A percentile compares a stretch with the other conserved stretches of the same genome.
Evolutionary conservation across 2,113 vertebrate species (phyloP).

Genomic region (Trogon surrucura): DNA sequence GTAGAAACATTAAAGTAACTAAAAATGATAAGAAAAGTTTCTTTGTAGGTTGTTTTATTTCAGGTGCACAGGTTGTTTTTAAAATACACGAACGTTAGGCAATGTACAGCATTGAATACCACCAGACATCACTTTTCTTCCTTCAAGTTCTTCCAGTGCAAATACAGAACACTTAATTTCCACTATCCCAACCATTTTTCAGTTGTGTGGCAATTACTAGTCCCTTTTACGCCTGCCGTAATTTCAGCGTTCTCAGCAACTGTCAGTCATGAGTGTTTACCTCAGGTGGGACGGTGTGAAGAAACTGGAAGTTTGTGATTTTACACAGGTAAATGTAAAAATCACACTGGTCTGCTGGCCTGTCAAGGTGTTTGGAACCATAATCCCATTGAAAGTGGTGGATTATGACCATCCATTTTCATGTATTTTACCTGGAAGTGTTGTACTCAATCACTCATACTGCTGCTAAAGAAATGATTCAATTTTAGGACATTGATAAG

Average conservation of each 20-base stretch:
- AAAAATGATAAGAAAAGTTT: not conserved
- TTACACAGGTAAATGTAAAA: fast-evolving
- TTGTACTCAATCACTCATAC: fast-evolving
- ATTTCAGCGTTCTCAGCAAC: not conserved
- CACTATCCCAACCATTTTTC: not conserved
- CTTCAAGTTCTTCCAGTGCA: not conserved
- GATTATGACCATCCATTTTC: not conserved
- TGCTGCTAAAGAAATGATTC: not conserved
- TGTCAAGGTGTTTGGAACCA: not conserved
- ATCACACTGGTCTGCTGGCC: not conserved
- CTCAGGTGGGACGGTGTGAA: fast-evolving
- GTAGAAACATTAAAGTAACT: fast-evolving
- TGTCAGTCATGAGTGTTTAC: too few species aligned
- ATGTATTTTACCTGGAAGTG: not conserved
- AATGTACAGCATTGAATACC: fast-evolving
- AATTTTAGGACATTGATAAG: not conserved
- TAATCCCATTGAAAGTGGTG: not conserved
- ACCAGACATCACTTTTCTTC: not conserved
- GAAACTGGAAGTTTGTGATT: not conserved
- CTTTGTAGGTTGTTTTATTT: not conserved
- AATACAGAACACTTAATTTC: not conserved
- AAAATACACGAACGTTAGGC: not conserved
- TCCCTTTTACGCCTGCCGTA: fast-evolving
- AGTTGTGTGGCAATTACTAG: too few species aligned
- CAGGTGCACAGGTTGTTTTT: fast-evolving